Base-by-base conservation (phyloP, 2,888 invertebrate genomes). In the Volucella bombylans region DNA sequence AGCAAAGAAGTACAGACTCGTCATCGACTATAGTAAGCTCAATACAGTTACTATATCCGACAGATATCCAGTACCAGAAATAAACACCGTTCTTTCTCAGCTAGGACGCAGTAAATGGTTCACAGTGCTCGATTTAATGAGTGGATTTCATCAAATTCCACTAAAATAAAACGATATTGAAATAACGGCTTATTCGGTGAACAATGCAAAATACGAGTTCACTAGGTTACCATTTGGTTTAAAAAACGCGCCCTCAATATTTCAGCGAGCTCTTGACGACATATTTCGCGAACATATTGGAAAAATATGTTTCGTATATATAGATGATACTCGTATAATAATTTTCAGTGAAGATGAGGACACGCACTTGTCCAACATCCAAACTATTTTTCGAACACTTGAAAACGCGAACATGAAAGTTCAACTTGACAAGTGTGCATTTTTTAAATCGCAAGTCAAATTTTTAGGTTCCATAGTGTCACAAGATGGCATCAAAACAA, bases 321-420 rank as follows among this genome's bases (percentile, higher is more conserved):
- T 31, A 18, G 62, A 62, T 14, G 62, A 62, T 4, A n/a, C n/a
- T n/a, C n/a, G n/a, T n/a, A 62, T 62, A 2, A 62, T 61, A 10
- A 23, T 62, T 15, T 62, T 62, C 23, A 47, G 62, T n/a, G 47
- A 23, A 47, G 47, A 15, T 15, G 31, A 62, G 23, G 47, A 62
- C 8, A n/a, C 45, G 6, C 62, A 62, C 12, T 47, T n/a, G 11
- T n/a, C 12, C 8, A n/a, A 62, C 31, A 1, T 62, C 12, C 6
- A 62, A 23, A n/a, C 14, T 4, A 31, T 62, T 2, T 62, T 62
- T 23, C 12, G 14, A 47, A 47, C 47, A 15, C 31, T 47, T 1
- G 62, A 47, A 14, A 11, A 11, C 61, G 31, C 31, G 31, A 31
- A 31, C 31, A 31, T 31, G 31, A 31, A 31, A 31, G 31, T 31